Conservation (phyloP, 2,888 invertebrate genomes). For the Chloromyia formosa region DNA sequence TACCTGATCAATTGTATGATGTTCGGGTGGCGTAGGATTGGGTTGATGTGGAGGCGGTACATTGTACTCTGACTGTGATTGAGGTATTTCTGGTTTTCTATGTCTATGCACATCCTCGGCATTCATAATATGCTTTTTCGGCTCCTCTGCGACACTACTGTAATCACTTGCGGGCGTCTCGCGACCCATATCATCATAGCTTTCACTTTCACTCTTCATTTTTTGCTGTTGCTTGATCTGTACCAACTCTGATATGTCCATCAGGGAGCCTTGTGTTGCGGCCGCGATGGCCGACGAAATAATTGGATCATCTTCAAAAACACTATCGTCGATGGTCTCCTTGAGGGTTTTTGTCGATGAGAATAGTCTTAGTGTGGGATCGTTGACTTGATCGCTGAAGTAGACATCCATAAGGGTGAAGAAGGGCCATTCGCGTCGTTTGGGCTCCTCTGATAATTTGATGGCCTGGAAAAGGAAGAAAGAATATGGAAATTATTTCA, state of each 20-base stretch:
- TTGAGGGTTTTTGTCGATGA: slow-evolving; percentile 64
- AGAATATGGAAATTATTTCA: background rate
- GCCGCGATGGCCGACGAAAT: slow-evolving; percentile 64
- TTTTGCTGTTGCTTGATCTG: slow-evolving; percentile 56
- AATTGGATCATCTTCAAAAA: slow-evolving; percentile 64
- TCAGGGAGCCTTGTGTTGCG: slow-evolving; percentile 62
- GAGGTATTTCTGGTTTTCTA: slow-evolving; percentile 56
- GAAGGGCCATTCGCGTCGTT: slow-evolving; percentile 64
- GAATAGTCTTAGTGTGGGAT: slow-evolving; percentile 64
- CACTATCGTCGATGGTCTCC: slow-evolving; percentile 64
- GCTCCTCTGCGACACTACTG: slow-evolving; percentile 55
- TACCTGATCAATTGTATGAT: slow-evolving; percentile 63
- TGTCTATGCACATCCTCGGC: slow-evolving; percentile 57
- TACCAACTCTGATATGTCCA: slow-evolving; percentile 63
- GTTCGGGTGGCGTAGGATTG: slow-evolving; percentile 54
- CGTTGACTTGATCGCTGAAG: slow-evolving; percentile 65
- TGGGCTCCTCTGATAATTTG: slow-evolving; percentile 64
- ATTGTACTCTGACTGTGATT: slow-evolving; percentile 52
- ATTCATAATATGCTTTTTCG: slow-evolving; percentile 55
- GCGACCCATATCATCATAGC: slow-evolving; percentile 45
- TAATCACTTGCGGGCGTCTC: slow-evolving; percentile 47
- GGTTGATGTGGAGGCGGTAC: slow-evolving; percentile 54
- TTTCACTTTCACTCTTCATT: slow-evolving; percentile 55
- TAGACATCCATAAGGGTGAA: slow-evolving; percentile 65
- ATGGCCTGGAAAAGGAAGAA: slow-evolving; percentile 57